Conservation (phyloP, 2,888 invertebrate species). For the Sesia bembeciformis region DNA sequence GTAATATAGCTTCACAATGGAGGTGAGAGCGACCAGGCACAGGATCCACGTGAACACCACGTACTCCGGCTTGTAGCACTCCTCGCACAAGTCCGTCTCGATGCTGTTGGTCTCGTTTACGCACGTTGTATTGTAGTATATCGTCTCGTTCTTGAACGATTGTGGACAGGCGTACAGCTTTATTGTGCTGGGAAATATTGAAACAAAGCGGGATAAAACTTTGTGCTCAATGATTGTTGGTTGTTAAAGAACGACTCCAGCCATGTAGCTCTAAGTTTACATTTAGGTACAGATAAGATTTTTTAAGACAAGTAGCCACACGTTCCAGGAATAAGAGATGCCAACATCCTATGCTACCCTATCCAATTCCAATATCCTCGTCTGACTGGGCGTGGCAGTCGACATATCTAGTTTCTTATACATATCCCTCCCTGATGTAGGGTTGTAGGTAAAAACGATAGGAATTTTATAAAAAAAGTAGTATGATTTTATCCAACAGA, state of each 20-base stretch:
- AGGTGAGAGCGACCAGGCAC: conserved; percentile 91
- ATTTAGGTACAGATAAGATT: too few species aligned
- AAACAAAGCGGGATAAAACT: background rate
- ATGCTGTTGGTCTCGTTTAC: background rate
- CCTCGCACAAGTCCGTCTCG: conserved; percentile 12
- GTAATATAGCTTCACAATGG: conserved; percentile 92
- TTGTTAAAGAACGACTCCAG: background rate
- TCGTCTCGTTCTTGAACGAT: conserved; percentile 15
- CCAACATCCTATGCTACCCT: too few species aligned
- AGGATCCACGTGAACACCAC: conserved; percentile 95
- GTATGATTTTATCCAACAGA: too few species aligned
- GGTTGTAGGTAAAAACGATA: too few species aligned
- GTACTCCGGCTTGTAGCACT: conserved; percentile 86
- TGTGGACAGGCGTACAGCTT: conserved; percentile 50
- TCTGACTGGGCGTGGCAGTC: too few species aligned
- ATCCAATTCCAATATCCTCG: too few species aligned
- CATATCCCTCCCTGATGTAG: too few species aligned
- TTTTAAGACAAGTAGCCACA: too few species aligned
- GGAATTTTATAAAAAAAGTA: too few species aligned
- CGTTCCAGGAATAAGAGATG: too few species aligned
- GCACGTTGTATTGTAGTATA: conserved; percentile 2
- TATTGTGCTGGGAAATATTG: conserved; percentile 38
- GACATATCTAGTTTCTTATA: too few species aligned
- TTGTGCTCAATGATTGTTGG: background rate
- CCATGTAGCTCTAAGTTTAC: background rate